phyloP scores from a whole-genome alignment of 2,797 vertebrate genomes.

The Pseudochromis fuscus region DNA sequence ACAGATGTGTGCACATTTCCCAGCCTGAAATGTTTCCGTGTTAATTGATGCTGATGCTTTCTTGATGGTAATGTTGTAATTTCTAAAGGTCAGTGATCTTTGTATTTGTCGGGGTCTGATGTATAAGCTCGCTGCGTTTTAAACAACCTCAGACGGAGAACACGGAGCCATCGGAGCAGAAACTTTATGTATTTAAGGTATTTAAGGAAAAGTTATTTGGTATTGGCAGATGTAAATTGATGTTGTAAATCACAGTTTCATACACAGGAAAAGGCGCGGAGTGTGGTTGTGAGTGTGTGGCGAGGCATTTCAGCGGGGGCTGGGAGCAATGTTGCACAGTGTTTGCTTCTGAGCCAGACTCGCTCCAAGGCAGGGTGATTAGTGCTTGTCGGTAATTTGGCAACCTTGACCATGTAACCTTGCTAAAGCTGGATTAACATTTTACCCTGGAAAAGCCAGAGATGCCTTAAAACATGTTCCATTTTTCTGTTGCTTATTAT shows the following conservation, averaged over 20 bases:
- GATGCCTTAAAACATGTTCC: constrained; percentile 84
- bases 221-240: constrained; percentile 83
- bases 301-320: constrained; percentile 62
- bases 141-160: constrained; percentile 37
- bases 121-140: constrained; percentile 45
- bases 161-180: constrained; percentile 48
- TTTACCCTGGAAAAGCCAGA: constrained; percentile 79
- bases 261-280: constrained; percentile 58
- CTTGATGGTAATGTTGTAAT: constrained; percentile 59
- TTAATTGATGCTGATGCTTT: constrained; percentile 60
- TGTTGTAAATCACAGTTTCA: constrained; percentile 82
- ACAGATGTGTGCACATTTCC: constrained; percentile 31
- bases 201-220: constrained; percentile 78
- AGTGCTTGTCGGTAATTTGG: constrained; percentile 84
- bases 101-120: constrained; percentile 65
- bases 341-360: constrained; percentile 79
- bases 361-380: constrained; percentile 82
- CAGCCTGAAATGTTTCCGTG: constrained; percentile 51
- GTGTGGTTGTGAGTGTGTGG: constrained; percentile 61
- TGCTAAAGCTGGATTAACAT: constrained; percentile 84
- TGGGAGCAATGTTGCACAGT: constrained; percentile 70
- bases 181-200: constrained; percentile 78
- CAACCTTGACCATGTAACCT: constrained; percentile 86
- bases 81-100: constrained; percentile 78
- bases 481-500: constrained; percentile 74